Conservation (phyloP, 2,888 invertebrate genomes). For the Pammene aurita region DNA sequence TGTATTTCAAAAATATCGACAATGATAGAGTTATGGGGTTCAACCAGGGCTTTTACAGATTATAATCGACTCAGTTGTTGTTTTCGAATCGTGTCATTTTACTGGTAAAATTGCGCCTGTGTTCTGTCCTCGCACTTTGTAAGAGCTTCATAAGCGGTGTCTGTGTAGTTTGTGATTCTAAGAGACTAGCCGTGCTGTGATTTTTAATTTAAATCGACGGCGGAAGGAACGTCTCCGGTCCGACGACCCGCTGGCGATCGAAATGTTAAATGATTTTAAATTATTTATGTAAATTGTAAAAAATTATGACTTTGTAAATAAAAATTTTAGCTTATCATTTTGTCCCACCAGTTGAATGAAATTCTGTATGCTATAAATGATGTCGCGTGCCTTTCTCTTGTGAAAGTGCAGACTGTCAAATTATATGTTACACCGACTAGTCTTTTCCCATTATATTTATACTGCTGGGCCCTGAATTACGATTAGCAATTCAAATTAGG, state of each 20-base stretch:
- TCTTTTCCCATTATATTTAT: conserved; percentile 10
- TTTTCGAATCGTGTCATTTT: no score
- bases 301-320: conserved; percentile 60
- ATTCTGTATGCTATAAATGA: conserved; percentile 52
- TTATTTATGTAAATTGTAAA: conserved; percentile 67
- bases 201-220: conserved; percentile 29
- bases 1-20: no score
- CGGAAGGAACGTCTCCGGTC: conserved; percentile 14
- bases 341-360: conserved; percentile 71
- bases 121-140: no score
- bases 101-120: no score
- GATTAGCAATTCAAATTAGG: neutral
- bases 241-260: conserved; percentile 18
- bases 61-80: no score
- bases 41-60: no score
- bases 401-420: conserved; percentile 25
- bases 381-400: conserved; percentile 25
- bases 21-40: no score
- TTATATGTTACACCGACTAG: conserved; percentile 34
- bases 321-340: conserved; percentile 65
- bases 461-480: conserved; percentile 2
- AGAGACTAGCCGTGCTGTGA: conserved; percentile 42
- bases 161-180: neutral
- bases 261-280: conserved; percentile 69
- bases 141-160: no score